Percentiles rank a stretch among this genome's conserved stretches.
Conservation (phyloP, 2,888 invertebrate genomes). For the Hydrotaea cyrtoneurina region DNA sequence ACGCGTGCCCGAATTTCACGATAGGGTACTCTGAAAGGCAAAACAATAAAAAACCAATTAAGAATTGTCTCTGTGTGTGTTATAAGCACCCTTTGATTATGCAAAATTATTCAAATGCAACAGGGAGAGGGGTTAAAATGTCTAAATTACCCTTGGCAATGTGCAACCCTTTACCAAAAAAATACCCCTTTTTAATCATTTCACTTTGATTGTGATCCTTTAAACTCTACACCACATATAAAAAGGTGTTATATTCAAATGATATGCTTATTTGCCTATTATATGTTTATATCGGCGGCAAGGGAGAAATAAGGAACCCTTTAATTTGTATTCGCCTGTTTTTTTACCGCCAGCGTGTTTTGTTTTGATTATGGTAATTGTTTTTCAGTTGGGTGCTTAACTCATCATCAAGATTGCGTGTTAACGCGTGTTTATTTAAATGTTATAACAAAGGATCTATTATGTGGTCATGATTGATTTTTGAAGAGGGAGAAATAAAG, state of each 20-base stretch:
- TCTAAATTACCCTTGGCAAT: neutral
- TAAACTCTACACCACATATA: neutral
- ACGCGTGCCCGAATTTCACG: neutral
- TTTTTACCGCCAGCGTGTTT: neutral
- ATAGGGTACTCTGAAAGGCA: constrained; percentile 47
- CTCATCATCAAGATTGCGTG: constrained; percentile 45
- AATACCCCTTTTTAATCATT: constrained; percentile 3
- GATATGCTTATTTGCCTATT: constrained; percentile 64
- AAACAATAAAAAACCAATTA: constrained; percentile 30
- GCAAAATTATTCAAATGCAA: constrained; percentile 64
- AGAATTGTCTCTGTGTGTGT: neutral
- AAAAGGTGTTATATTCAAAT: constrained; percentile 68
- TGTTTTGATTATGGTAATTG: constrained; percentile 69
- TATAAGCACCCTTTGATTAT: constrained; percentile 58
- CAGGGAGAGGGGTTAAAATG: constrained; percentile 38
- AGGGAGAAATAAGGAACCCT: constrained; percentile 51
- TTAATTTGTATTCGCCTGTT: constrained; percentile 46
- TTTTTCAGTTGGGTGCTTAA: constrained; percentile 30
- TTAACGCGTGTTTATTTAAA: constrained; percentile 44
- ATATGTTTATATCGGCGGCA: neutral
- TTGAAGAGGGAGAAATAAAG: constrained; percentile 6
- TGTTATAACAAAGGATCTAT: constrained; percentile 71
- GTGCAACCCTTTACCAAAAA: constrained; percentile 39
- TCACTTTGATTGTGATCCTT: constrained; percentile 32
- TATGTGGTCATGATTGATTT: constrained; percentile 50